Evolutionary conservation across 2,113 vertebrate genomes (phyloP).

Genomic region (Hyperopisus bebe): DNA sequence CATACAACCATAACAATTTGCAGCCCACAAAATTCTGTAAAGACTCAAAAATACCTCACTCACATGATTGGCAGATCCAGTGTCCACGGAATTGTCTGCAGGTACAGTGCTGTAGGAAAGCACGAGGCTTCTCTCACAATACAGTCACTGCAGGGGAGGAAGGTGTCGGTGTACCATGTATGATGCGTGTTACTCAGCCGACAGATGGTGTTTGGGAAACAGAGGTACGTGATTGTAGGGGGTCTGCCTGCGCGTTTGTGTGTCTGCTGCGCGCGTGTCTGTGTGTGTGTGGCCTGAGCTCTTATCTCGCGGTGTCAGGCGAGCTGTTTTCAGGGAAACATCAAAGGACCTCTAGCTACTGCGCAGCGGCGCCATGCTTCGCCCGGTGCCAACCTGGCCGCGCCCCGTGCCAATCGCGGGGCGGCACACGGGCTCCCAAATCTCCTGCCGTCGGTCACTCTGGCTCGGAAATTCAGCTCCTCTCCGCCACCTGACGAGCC

Average conservation of each 20-base stretch:
- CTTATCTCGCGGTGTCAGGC: constrained; percentile 57
- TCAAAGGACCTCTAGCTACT: constrained; percentile 39
- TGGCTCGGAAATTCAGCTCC: background rate
- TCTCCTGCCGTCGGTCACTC: background rate
- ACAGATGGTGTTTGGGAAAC: constrained; percentile 1
- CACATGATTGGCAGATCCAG: background rate
- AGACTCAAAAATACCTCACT: background rate
- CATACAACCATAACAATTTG: background rate
- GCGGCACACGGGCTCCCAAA: background rate
- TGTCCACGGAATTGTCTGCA: background rate
- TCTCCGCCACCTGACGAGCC: background rate
- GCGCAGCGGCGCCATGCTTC: background rate
- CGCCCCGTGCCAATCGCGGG: background rate
- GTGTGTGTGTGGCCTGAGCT: background rate
- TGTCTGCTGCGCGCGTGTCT: background rate
- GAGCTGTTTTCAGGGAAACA: constrained; percentile 37
- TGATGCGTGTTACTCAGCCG: background rate
- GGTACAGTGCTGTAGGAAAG: background rate
- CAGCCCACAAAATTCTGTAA: background rate
- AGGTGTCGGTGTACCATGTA: background rate
- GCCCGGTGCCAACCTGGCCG: background rate
- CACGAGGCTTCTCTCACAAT: background rate
- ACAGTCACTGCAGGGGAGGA: background rate
- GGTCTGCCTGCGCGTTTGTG: background rate
- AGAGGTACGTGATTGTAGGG: background rate